Percentiles rank a stretch among this genome's conserved stretches.
Evolutionary conservation across 2,113 vertebrate genomes (phyloP).

Genomic region (Perca flavescens): DNA sequence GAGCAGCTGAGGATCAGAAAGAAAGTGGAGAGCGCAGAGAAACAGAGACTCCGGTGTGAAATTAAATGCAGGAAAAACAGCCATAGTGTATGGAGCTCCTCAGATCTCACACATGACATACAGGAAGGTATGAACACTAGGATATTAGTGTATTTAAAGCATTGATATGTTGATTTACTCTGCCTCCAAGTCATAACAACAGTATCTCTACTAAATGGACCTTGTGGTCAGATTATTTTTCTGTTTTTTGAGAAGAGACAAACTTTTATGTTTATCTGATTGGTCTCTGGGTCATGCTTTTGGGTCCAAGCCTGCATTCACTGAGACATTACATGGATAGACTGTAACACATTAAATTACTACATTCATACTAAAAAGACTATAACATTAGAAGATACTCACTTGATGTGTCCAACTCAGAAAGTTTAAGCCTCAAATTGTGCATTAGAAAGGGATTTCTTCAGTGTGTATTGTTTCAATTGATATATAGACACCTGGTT

Average conservation of each 20-base stretch:
- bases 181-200: not conserved
- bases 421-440: not conserved
- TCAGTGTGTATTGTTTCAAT: not conserved
- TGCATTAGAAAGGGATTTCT: not conserved
- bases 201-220: not conserved
- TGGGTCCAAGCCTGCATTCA: not conserved
- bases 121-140: not conserved
- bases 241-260: not conserved
- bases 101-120: conserved; percentile 23
- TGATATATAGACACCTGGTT: not conserved
- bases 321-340: not conserved
- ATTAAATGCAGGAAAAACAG: conserved; percentile 33
- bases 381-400: not conserved
- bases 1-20: not conserved
- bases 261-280: too few species aligned
- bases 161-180: not conserved
- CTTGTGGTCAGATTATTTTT: not conserved
- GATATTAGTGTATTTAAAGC: conserved; percentile 20
- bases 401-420: too few species aligned
- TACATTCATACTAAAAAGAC: not conserved
- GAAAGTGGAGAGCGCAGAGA: not conserved
- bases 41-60: conserved; percentile 2
- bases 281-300: not conserved
- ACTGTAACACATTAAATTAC: not conserved
- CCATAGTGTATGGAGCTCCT: conserved; percentile 9